phyloP scores from a whole-genome alignment of 2,797 vertebrate genomes.

The Harpagifer antarcticus region DNA sequence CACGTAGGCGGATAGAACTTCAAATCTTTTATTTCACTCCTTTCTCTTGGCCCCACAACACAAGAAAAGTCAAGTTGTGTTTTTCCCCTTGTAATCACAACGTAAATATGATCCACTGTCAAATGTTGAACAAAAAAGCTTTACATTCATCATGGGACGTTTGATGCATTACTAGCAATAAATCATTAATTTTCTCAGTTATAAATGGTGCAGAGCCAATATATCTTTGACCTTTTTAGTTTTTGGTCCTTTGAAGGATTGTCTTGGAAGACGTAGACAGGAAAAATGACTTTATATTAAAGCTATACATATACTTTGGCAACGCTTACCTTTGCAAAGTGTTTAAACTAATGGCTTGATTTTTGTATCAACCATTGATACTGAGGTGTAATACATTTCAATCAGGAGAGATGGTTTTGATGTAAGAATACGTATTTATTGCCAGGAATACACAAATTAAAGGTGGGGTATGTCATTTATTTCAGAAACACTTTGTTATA shows the following conservation, averaged over 20 bases:
- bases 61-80: conserved; percentile 35
- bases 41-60: conserved; percentile 48
- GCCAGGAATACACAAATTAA: too few relatives aligned
- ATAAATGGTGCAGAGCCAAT: conserved; percentile 35
- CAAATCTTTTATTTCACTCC: conserved; percentile 60
- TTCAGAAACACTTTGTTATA: too few relatives aligned
- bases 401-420: too few relatives aligned
- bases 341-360: not conserved
- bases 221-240: conserved; percentile 3
- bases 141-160: conserved; percentile 50
- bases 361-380: not conserved
- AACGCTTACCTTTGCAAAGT: not conserved
- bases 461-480: too few relatives aligned
- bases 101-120: conserved; percentile 46
- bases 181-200: conserved; percentile 46
- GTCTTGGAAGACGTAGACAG: conserved; percentile 30
- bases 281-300: conserved; percentile 9
- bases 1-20: conserved; percentile 70
- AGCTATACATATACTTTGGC: conserved; percentile 2
- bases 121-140: conserved; percentile 35
- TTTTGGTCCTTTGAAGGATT: conserved; percentile 22
- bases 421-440: too few relatives aligned
- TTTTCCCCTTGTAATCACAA: conserved; percentile 31
- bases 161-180: conserved; percentile 61
- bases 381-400: not conserved